Conservation (phyloP, 2,888 invertebrate genomes). For the Physocephala rufipes region DNA sequence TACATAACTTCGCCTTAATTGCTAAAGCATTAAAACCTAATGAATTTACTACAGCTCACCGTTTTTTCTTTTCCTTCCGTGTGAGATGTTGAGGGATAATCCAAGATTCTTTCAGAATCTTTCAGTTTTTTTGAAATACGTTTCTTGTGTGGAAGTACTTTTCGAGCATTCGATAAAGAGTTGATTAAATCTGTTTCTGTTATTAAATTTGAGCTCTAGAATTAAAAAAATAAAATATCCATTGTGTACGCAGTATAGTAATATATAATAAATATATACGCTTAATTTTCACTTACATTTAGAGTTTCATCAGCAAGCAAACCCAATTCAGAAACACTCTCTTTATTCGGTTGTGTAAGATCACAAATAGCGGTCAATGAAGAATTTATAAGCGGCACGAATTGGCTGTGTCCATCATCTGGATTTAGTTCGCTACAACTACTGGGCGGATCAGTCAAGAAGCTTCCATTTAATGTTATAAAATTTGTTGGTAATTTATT, state of each 20-base stretch:
- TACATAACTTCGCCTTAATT: too few relatives aligned
- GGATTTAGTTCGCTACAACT: not conserved
- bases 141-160: conserved; percentile 86
- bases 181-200: conserved; percentile 1
- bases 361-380: conserved; percentile 24
- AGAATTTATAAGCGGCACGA: conserved; percentile 4
- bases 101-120: conserved; percentile 56
- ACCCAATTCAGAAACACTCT: not conserved
- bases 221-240: not conserved
- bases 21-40: not conserved
- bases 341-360: conserved; percentile 19
- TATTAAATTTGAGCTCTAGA: conserved; percentile 23
- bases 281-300: conserved; percentile 13
- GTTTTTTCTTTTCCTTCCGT: conserved; percentile 15
- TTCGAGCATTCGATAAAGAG: conserved; percentile 65
- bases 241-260: too few relatives aligned
- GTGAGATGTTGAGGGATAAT: conserved; percentile 35
- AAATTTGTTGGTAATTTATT: conserved; percentile 18
- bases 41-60: not conserved
- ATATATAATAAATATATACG: too few relatives aligned
- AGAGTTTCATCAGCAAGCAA: conserved; percentile 17
- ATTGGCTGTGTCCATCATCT: conserved; percentile 2
- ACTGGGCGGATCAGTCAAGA: not conserved
- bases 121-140: conserved; percentile 81
- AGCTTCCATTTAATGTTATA: conserved; percentile 21